Evolutionary conservation across 1,140 invertebrate genomes (phyloP).

Genomic region (Heliothis virescens): DNA sequence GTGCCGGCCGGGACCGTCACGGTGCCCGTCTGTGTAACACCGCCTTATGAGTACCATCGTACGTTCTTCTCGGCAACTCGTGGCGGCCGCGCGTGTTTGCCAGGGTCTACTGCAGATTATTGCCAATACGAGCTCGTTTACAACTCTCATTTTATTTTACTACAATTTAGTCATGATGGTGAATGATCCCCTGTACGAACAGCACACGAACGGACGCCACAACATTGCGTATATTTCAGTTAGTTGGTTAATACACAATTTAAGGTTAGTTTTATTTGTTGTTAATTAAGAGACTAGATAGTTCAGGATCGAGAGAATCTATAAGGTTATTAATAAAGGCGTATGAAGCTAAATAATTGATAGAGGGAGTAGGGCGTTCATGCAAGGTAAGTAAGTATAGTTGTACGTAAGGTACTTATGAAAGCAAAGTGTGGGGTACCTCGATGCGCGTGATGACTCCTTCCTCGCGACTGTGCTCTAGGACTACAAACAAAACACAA

Average conservation of each 20-base stretch:
- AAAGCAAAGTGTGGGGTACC: constrained; percentile 85
- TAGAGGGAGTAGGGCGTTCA: constrained; percentile 36
- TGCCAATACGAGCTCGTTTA: constrained; percentile 30
- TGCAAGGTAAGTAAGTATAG: constrained; percentile 32
- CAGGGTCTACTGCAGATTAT: constrained; percentile 53
- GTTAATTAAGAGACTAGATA: constrained; percentile 21
- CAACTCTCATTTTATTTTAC: constrained; percentile 33
- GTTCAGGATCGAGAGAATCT: constrained; percentile 33
- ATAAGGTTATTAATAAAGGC: constrained; percentile 33
- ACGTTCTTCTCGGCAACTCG: constrained; percentile 80
- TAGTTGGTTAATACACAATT: constrained; percentile 58
- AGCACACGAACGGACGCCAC: constrained; percentile 82
- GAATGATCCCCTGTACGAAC: constrained; percentile 42
- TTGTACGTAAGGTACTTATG: constrained; percentile 55
- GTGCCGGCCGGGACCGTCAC: constrained; percentile 85
- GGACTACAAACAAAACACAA: constrained; percentile 86
- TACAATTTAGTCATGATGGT: constrained; percentile 35
- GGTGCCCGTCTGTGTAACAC: constrained; percentile 81
- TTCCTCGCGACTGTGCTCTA: constrained; percentile 86
- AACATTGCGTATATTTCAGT: constrained; percentile 68
- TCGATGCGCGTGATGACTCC: constrained; percentile 86
- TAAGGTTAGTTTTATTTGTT: constrained; percentile 51
- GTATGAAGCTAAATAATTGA: constrained; percentile 39
- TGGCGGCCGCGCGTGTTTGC: constrained; percentile 73
- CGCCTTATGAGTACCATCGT: constrained; percentile 79